phyloP scores from a whole-genome alignment of 2,797 vertebrate species.

The Valencia hispanica region DNA sequence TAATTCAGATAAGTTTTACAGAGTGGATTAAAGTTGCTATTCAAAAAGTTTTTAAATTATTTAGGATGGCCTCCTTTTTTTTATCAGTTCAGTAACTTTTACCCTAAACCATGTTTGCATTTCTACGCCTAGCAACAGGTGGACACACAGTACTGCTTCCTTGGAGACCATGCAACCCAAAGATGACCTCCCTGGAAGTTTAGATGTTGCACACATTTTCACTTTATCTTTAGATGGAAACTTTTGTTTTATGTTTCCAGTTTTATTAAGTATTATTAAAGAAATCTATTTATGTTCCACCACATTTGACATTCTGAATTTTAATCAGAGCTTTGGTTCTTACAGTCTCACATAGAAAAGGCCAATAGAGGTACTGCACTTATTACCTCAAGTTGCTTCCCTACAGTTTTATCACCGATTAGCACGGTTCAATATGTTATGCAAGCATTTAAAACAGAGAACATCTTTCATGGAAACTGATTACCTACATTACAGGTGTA shows the following conservation, averaged over 20 bases:
- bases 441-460: neutral
- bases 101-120: neutral
- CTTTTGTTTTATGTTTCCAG: neutral
- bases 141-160: neutral
- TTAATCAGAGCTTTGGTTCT: neutral
- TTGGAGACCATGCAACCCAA: neutral
- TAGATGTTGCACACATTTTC: neutral
- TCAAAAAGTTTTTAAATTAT: neutral
- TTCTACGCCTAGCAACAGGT: neutral
- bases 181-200: neutral
- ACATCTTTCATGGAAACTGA: neutral
- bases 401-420: neutral
- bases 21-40: too few relatives aligned
- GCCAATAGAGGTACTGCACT: neutral
- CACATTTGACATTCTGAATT: neutral
- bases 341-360: neutral
- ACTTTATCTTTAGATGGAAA: neutral
- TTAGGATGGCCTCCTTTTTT: neutral
- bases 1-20: too few relatives aligned
- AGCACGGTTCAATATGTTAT: neutral
- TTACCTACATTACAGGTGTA: neutral
- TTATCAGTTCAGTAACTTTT: too few relatives aligned
- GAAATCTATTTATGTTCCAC: neutral
- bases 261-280: neutral
- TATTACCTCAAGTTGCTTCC: neutral